Percentiles rank a stretch among this genome's conserved stretches.
These are phyloP conservation scores for Parasteatoda tepidariorum DNA, from an alignment of 1,140 invertebrate species.

Conservation along the genomic window DNA sequence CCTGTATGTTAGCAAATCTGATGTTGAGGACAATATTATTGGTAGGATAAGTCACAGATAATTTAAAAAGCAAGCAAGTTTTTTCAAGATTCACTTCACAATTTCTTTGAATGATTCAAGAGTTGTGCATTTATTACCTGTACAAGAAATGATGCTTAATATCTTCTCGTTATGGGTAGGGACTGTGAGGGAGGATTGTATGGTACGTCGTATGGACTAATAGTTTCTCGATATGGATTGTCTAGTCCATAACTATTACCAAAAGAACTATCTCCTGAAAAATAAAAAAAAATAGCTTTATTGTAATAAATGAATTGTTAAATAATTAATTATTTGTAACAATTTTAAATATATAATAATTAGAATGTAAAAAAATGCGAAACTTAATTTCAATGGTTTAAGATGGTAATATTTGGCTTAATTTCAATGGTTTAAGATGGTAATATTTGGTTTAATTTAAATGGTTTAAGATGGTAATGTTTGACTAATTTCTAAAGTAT, in stretches of 20 bases:
- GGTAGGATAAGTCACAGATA: no score
- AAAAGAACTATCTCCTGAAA: conserved; percentile 35
- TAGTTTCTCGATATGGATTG: conserved; percentile 36
- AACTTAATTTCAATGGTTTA: neutral
- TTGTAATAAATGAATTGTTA: neutral
- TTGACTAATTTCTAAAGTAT: no score
- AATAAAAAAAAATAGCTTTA: neutral
- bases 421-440: neutral
- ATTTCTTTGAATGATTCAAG: no score
- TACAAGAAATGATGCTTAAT: no score
- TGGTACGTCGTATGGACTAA: conserved; percentile 21
- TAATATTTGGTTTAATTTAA: neutral
- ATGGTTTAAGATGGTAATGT: neutral
- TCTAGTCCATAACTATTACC: conserved; percentile 30
- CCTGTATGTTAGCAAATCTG: no score
- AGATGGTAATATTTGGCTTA: neutral
- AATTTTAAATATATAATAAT: neutral
- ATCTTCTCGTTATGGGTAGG: neutral
- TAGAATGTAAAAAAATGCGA: neutral
- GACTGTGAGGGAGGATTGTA: conserved; percentile 22
- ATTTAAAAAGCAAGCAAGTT: no score
- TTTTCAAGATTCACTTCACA: no score
- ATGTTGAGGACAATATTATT: no score
- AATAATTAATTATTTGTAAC: neutral
- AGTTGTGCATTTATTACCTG: no score